A percentile compares a stretch with the other conserved stretches of the same genome.
Conservation (phyloP, 2,888 invertebrate genomes). For the Thumatha senex region DNA sequence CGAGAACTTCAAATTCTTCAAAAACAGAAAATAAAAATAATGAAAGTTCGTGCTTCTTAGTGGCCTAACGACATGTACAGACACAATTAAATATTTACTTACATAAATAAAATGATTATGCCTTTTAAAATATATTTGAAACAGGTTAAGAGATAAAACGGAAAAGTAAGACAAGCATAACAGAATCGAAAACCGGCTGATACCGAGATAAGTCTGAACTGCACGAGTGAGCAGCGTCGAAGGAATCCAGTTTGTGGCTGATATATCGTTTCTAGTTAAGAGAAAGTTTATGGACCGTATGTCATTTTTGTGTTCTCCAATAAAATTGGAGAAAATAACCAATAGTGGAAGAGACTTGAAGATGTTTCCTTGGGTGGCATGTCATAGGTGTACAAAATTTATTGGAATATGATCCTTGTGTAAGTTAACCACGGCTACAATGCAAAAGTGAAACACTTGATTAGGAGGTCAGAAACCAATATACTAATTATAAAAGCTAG, state of each 20-base stretch:
- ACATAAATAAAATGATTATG: too few species aligned
- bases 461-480: too few species aligned
- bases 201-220: slow-evolving; percentile 37
- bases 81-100: too few species aligned
- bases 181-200: slow-evolving; percentile 23
- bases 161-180: slow-evolving; percentile 11
- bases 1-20: too few species aligned
- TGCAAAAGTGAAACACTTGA: too few species aligned
- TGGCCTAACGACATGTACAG: too few species aligned
- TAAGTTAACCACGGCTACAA: too few species aligned
- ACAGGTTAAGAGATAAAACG: slow-evolving; percentile 20
- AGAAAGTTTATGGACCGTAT: slow-evolving; percentile 32
- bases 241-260: slow-evolving; percentile 32
- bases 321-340: slow-evolving; percentile 5
- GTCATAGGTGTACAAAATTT: too few species aligned
- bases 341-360: not conserved
- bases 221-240: slow-evolving; percentile 32
- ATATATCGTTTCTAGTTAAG: slow-evolving; percentile 31
- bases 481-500: not conserved
- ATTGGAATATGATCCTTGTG: too few species aligned
- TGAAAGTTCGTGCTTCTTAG: too few species aligned
- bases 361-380: not conserved
- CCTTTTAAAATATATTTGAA: not conserved
- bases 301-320: slow-evolving; percentile 38
- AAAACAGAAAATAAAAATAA: too few species aligned